Evolutionary conservation across 2,888 invertebrate species (phyloP), one percentile per base, ranked within the genome.

Genomic region (Physocephala rufipes): DNA sequence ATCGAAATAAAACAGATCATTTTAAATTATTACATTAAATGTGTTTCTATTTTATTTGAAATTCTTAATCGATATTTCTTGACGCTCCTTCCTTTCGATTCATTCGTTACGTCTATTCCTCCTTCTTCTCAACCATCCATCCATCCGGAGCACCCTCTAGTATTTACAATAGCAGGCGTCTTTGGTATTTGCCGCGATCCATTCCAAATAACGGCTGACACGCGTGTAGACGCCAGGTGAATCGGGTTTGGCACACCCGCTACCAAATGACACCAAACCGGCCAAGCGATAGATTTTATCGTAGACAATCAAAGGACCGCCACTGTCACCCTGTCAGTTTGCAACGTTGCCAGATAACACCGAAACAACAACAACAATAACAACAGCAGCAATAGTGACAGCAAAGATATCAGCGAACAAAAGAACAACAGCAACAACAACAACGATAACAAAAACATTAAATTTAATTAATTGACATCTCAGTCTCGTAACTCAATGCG

Each of bases 191-290:
- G 77, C 78, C 1, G 79, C 75, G 55, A 85, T 84, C 84, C 84
- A 85, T 1, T 81, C 79, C 74, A 83, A 74, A 65, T 84, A 85
- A 28, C 80, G 79, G 62, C 81, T 79, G 63, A 85, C 82, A 19
- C 85, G 80, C 1, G 85, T 85, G 19, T 85, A 85, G 2, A 85
- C 83, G 0, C 84, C 84, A 0, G 85, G 85, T 13, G 83, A 80
- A 76, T 85, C 78, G 1, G 82, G 81, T 66, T 82, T 79, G 49
- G 82, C 85, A 71, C 85, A 85, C 13, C 84, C 84, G 68, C 80
- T 82, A 66, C 85, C 85, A 70, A 79, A 85, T 58, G 85, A 85
- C 1, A 85, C 84, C 2, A 85, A 79, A 62, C 84, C 84, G 19
- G 80, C 84, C 65, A 83, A 74, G 19, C 81, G 82, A 72, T 78